These are phyloP conservation scores for Achatina immaculata DNA, from an alignment of 1,140 invertebrate species.

Conservation along the genomic window DNA sequence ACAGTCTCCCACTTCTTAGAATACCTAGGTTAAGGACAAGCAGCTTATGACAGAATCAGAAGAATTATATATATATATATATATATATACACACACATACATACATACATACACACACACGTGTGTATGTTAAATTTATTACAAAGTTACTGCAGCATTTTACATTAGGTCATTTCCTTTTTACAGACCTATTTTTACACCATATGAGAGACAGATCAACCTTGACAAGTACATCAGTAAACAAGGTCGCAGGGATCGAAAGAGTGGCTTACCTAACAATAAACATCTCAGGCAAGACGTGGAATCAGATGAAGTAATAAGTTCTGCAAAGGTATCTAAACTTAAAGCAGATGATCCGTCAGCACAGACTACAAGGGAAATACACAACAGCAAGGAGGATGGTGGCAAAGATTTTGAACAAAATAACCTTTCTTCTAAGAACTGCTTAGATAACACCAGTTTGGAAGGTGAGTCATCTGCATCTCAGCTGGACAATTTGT, in stretches of 20 bases:
- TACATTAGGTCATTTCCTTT: too few species aligned
- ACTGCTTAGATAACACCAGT: neutral
- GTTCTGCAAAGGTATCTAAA: neutral
- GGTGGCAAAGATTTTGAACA: neutral
- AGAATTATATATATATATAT: too few species aligned
- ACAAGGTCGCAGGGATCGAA: constrained; percentile 41
- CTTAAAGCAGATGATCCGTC: neutral
- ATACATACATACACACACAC: too few species aligned
- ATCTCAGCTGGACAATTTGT: neutral
- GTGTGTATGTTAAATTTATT: too few species aligned
- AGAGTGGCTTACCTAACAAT: constrained; percentile 30
- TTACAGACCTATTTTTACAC: constrained; percentile 11
- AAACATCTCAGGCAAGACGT: neutral
- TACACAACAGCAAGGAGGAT: neutral
- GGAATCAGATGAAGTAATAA: neutral
- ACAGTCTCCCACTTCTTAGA: too few species aligned
- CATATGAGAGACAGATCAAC: constrained; percentile 59
- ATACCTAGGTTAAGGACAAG: too few species aligned
- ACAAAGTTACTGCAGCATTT: too few species aligned
- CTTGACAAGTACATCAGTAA: constrained; percentile 53
- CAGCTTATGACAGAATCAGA: too few species aligned
- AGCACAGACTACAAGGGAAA: neutral
- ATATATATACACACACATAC: too few species aligned
- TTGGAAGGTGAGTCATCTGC: neutral
- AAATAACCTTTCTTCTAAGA: neutral